Base-by-base conservation (phyloP, 2,797 vertebrate species). In the Bradypus variegatus region DNA sequence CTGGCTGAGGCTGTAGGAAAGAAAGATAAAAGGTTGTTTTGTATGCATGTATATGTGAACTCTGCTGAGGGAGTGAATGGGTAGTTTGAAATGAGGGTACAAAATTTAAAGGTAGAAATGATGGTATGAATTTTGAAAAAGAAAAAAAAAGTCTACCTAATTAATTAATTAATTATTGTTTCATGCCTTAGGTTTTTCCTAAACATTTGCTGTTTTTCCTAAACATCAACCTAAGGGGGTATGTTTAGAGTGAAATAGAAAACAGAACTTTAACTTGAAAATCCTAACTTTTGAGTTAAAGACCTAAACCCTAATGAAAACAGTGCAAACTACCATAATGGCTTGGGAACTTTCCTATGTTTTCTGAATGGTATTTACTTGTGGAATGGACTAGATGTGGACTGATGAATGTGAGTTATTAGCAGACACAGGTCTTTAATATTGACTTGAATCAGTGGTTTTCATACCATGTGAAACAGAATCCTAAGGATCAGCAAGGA, bases 281-380 rank as follows among this genome's bases (percentile, higher is more conserved):
- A 93, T 53, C 38, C 41, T 48, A 86, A 88, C 21, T 36, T 83
- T 41, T 76, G 53, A 64, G 60, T 75, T 45, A 73, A 72, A 75
- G 8, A 86, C 53, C 38, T 7, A 29, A 80, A 85, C 4, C 41
- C 14, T 91, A 53, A 91, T 91, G 64, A 80, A 73, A 53, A 48
- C 55, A 75, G 31, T n/a, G 10, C 21, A 48, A 60, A 31, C 38
- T 91, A 88, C 21, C n/a, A 58, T 33, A 53, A 48, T n/a, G 27
- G 86, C 50, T 81, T 85, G 36, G 19, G 45, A 15, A 23, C 76
- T 91, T 88, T 91, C 92, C 29, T 88, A 10, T 92, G 67, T 89
- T 92, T 91, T 84, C 70, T 53, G 16, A 41, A 33, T 64, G 58
- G 16, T 41, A 36, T 87, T 92, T 86, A 16, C 36, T 41, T 72